Evolutionary conservation across 2,888 invertebrate genomes (phyloP).

Genomic region (Mythimna vitellina): DNA sequence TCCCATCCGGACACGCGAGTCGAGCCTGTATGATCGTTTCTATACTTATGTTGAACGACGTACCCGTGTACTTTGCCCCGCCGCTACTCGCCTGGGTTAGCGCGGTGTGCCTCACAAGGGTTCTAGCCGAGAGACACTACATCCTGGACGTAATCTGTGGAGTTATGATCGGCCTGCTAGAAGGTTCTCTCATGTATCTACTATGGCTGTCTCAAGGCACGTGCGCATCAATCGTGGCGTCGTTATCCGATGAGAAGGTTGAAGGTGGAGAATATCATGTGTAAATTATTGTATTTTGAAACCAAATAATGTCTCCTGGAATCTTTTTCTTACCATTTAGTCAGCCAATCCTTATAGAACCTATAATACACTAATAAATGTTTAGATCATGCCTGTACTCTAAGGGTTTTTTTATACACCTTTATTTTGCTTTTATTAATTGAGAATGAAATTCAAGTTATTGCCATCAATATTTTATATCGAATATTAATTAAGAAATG

Average conservation of each 20-base stretch:
- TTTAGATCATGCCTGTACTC: neutral
- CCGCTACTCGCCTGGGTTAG: conserved; percentile 94
- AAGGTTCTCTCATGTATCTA: conserved; percentile 92
- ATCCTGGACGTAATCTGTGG: conserved; percentile 96
- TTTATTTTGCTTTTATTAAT: neutral
- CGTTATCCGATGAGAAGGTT: conserved; percentile 92
- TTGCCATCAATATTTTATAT: neutral
- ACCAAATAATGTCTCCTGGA: conserved; percentile 10
- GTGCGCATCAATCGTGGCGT: conserved; percentile 90
- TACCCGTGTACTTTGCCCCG: conserved; percentile 90
- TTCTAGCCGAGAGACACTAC: conserved; percentile 96
- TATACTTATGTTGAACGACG: conserved; percentile 92
- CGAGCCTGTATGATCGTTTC: conserved; percentile 94
- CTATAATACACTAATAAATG: neutral
- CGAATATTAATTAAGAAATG: conserved; percentile 4
- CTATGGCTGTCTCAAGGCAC: conserved; percentile 93
- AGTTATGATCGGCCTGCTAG: conserved; percentile 92
- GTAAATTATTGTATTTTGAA: conserved; percentile 67
- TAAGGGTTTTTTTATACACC: neutral
- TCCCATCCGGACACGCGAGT: conserved; percentile 98
- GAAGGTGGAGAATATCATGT: conserved; percentile 93
- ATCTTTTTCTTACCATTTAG: neutral
- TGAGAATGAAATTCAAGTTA: neutral
- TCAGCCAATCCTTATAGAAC: conserved; percentile 12
- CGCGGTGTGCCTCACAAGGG: conserved; percentile 94